phyloP scores from a whole-genome alignment of 2,888 invertebrate species.

The Agrochola lychnidis region DNA sequence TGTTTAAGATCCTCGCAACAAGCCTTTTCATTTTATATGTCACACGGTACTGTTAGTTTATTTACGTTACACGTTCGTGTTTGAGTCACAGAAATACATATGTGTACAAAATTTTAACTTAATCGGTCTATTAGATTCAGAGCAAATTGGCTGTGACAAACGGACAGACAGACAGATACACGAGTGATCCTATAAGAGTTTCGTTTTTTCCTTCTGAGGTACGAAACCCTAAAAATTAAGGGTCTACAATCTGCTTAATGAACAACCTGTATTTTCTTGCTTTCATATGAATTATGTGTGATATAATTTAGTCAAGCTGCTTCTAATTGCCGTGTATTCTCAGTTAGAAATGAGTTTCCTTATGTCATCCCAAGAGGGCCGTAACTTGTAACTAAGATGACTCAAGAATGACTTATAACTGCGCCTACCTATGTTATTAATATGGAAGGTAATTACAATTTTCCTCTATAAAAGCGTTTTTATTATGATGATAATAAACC shows the following conservation, averaged over 20 bases:
- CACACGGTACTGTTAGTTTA: too few relatives aligned
- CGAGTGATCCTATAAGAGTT: too few relatives aligned
- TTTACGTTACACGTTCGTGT: too few relatives aligned
- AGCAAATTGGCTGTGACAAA: too few relatives aligned
- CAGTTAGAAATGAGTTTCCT: conserved; percentile 25
- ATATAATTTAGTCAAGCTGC: background rate
- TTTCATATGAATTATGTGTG: background rate
- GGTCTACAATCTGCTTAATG: background rate
- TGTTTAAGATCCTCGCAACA: too few relatives aligned
- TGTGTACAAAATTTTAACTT: too few relatives aligned
- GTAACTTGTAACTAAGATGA: conserved; percentile 28
- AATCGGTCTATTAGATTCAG: too few relatives aligned
- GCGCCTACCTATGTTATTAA: conserved; percentile 8
- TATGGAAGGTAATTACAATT: conserved; percentile 27
- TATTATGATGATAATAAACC: background rate
- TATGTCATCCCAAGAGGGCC: conserved; percentile 19
- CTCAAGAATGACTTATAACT: conserved; percentile 22
- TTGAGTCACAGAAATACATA: too few relatives aligned
- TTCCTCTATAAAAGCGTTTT: background rate
- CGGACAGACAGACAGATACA: too few relatives aligned
- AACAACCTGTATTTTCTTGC: background rate
- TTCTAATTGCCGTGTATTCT: conserved; percentile 8
- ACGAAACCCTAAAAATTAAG: too few relatives aligned
- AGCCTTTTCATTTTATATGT: too few relatives aligned
- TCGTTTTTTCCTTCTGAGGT: too few relatives aligned